These are phyloP conservation scores for Marisa cornuarietis DNA, from an alignment of 1,140 invertebrate genomes.

Conservation along the genomic window DNA sequence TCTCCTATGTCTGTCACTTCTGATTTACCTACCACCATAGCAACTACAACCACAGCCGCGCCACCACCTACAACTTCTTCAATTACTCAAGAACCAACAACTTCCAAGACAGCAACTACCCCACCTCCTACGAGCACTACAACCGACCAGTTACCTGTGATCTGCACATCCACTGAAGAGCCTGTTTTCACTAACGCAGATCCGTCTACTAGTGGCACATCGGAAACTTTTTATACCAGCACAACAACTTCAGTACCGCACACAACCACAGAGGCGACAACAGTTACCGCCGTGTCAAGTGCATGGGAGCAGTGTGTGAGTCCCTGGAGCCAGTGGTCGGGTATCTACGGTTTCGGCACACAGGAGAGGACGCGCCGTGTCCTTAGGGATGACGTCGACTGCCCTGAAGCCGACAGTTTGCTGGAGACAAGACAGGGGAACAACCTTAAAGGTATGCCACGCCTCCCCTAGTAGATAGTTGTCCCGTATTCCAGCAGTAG, in stretches of 20 bases:
- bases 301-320: too few relatives aligned
- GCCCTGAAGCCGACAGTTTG: not conserved
- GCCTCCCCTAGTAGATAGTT: too few relatives aligned
- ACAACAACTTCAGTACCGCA: not conserved
- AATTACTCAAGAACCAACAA: not conserved
- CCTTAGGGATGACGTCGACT: not conserved
- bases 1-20: not conserved
- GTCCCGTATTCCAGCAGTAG: too few relatives aligned
- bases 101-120: not conserved
- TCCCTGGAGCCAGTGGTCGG: slow-evolving; percentile 15
- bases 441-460: not conserved
- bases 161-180: not conserved
- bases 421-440: not conserved
- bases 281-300: not conserved
- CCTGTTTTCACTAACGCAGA: not conserved
- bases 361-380: slow-evolving; percentile 3
- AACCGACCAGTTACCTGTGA: not conserved
- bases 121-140: not conserved
- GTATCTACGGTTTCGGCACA: not conserved
- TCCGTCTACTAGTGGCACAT: not conserved
- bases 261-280: slow-evolving; percentile 5
- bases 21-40: not conserved
- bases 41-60: not conserved
- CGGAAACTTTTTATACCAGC: not conserved
- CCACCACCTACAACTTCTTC: not conserved